Conservation (phyloP, 2,113 vertebrate species). For the Emydocephalus ijimae region DNA sequence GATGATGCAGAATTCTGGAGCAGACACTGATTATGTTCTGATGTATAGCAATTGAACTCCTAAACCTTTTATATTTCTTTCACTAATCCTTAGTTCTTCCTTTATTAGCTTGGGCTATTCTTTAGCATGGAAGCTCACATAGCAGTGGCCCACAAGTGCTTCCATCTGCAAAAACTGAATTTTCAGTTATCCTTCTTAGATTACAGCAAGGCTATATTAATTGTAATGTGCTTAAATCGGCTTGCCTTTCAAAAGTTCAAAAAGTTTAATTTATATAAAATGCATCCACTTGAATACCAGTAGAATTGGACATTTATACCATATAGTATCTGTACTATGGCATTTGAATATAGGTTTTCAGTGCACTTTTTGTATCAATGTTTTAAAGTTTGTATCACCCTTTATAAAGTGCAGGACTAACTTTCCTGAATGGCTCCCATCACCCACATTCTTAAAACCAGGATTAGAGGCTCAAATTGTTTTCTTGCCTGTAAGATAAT, state of each 20-base stretch:
- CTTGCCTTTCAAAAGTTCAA: neutral
- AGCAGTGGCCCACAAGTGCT: neutral
- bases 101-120: neutral
- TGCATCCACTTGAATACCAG: neutral
- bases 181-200: neutral
- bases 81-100: neutral
- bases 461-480: neutral
- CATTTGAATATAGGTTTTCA: neutral
- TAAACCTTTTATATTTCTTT: neutral
- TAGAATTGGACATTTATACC: neutral
- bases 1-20: neutral
- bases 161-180: neutral
- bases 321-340: neutral
- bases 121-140: neutral
- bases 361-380: neutral
- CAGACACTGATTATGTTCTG: neutral
- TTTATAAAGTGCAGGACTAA: neutral
- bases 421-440: neutral
- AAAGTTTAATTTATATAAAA: neutral
- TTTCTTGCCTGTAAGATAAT: neutral
- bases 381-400: neutral
- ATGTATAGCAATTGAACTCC: neutral
- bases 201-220: neutral
- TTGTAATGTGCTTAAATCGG: neutral
- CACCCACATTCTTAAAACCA: neutral